Evolutionary conservation across 1,140 invertebrate genomes (phyloP), one percentile per base, ranked within the genome.

Genomic region (Berghia stephanieae): DNA sequence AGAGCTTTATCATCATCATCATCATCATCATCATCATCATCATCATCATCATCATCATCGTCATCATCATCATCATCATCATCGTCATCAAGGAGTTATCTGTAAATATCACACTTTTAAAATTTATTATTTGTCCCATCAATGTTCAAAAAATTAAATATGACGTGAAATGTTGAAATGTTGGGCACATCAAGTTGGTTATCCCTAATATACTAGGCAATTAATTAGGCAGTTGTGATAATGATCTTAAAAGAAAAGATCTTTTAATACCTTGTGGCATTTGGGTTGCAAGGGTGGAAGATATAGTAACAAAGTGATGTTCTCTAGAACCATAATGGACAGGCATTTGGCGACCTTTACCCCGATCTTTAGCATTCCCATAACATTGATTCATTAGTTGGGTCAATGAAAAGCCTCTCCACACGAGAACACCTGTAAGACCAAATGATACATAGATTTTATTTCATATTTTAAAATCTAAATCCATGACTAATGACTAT

Each of bases 301-400:
- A 98, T 82, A 99, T 95, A 0, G 98, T 99, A 0, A 98, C 93
- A 90, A 98, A 98, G 90, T 97, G 95, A 0, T 94, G 91, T 31
- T 94, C 92, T 83, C 92, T 94, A 3, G 88, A 88, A 21, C 91
- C 91, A 81, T 91, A 92, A 83, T 92, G 91, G 6, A 98, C 94
- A 0, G 97, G 97, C 97, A 99, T 99, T 90, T 98, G 96, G 81
- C 94, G 92, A 4, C 97, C 97, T 88, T 96, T 95, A n/a, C 94
- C 95, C n/a, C 90, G 79, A 89, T 99, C 98, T 52, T 94, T 92
- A 57, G 88, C 86, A 90, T 99, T 99, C 34, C 97, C 96, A 87
- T 98, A 99, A 86, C 98, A 99, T 88, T 99, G 98, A 90, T 98
- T 94, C 89, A 99, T 94, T 82, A 98, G 95, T 83, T 96, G 91